These are phyloP conservation scores for Macrochelys suwanniensis DNA, from an alignment of 2,797 vertebrate species.

Conservation along the genomic window DNA sequence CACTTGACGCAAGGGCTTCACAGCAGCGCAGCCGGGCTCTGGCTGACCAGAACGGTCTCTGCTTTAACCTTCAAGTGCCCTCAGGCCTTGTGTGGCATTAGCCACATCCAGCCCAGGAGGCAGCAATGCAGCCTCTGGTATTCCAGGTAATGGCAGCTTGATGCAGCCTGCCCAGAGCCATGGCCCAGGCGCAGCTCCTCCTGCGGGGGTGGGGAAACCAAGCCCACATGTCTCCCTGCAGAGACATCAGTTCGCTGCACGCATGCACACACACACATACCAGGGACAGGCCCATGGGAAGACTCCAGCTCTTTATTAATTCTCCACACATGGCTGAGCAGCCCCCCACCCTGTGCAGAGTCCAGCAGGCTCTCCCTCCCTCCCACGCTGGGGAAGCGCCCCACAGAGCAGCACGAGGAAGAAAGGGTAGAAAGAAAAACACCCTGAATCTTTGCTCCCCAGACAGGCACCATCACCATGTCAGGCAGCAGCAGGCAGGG, in stretches of 20 bases:
- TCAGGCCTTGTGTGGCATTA: too few relatives aligned
- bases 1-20: too few relatives aligned
- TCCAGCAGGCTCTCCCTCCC: too few relatives aligned
- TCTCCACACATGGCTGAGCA: not conserved
- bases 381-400: not conserved
- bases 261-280: conserved; percentile 28
- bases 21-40: too few relatives aligned
- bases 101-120: too few relatives aligned
- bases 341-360: too few relatives aligned
- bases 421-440: not conserved
- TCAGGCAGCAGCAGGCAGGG: too few relatives aligned
- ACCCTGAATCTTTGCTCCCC: not conserved
- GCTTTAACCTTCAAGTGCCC: too few relatives aligned
- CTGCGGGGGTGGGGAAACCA: not conserved
- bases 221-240: rapidly evolving
- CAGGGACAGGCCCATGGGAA: conserved; percentile 34
- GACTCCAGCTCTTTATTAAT: conserved; percentile 1
- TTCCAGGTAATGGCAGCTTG: too few relatives aligned
- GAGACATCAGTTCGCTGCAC: rapidly evolving
- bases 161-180: not conserved
- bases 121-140: too few relatives aligned
- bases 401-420: not conserved
- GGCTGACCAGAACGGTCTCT: too few relatives aligned
- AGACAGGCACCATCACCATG: not conserved
- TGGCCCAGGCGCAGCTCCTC: not conserved